Conservation (phyloP, 2,113 vertebrate genomes). For the Larimichthys polyactis region DNA sequence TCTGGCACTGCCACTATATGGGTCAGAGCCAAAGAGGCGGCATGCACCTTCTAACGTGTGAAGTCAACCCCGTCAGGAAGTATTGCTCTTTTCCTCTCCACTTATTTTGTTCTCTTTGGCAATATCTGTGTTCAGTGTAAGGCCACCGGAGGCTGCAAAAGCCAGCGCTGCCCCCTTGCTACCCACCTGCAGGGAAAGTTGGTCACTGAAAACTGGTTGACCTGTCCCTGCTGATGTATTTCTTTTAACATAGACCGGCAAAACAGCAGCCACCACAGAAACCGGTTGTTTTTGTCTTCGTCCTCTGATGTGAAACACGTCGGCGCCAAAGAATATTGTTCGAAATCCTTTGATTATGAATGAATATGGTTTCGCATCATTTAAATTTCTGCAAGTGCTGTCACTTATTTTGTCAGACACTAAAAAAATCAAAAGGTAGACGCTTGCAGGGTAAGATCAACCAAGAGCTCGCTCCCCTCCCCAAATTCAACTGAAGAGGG, state of each 20-base stretch:
- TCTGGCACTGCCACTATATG: slow-evolving; percentile 31
- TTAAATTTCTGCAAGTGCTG: slow-evolving; percentile 18
- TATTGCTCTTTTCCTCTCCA: slow-evolving; percentile 40
- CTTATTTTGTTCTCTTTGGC: slow-evolving; percentile 43
- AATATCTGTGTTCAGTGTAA: slow-evolving; percentile 21
- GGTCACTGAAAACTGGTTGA: slow-evolving; percentile 9
- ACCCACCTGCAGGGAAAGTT: background rate
- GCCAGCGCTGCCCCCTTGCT: background rate
- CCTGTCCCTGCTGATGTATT: no score
- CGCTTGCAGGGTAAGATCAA: slow-evolving; percentile 41
- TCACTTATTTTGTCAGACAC: slow-evolving; percentile 43
- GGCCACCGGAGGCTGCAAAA: slow-evolving; percentile 29
- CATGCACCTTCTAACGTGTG: slow-evolving; percentile 50
- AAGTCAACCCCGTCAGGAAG: slow-evolving; percentile 52
- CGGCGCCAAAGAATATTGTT: slow-evolving; percentile 10
- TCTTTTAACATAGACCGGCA: no score
- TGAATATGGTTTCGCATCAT: background rate
- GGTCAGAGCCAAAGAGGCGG: slow-evolving; percentile 51
- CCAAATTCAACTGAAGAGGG: slow-evolving; percentile 36
- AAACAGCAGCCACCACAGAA: background rate
- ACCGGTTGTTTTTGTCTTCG: background rate
- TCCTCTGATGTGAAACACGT: slow-evolving; percentile 18
- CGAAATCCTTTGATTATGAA: slow-evolving; percentile 36
- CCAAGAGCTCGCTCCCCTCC: slow-evolving; percentile 17
- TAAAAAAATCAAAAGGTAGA: slow-evolving; percentile 46